phyloP scores from a whole-genome alignment of 2,888 invertebrate species.

The Blastobasis lacticolella region DNA sequence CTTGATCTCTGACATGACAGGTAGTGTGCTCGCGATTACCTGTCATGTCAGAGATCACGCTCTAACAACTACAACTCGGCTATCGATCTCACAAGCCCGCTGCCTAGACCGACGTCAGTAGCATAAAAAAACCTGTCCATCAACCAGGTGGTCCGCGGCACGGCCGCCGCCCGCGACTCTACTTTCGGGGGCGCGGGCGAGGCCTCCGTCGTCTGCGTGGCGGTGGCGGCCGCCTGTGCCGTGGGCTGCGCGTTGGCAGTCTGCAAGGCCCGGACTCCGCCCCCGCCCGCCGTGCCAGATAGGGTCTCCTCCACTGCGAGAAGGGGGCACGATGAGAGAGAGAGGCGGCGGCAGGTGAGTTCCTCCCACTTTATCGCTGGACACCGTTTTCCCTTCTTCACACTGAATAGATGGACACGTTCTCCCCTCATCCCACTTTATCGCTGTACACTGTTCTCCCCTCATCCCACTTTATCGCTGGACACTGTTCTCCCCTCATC shows the following conservation, averaged over 20 bases:
- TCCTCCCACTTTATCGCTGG: not conserved
- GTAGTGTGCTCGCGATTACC: no score
- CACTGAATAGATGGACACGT: not conserved
- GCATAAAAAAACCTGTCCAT: no score
- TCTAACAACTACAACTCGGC: no score
- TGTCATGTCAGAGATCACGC: no score
- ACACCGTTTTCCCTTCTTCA: not conserved
- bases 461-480: not conserved
- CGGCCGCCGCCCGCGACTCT: conserved; percentile 56
- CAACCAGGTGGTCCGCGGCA: conserved; percentile 31
- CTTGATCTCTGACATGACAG: no score
- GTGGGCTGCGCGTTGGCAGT: conserved; percentile 77
- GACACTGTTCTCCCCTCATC: not conserved
- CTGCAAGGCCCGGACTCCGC: conserved; percentile 59
- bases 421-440: not conserved
- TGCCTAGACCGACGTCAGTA: no score
- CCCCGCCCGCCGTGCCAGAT: conserved; percentile 51
- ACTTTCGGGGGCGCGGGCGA: conserved; percentile 40
- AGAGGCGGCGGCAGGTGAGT: conserved; percentile 17
- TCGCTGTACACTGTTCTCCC: not conserved
- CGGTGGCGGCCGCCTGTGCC: conserved; percentile 76
- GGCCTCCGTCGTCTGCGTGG: conserved; percentile 77
- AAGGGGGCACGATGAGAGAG: conserved; percentile 20
- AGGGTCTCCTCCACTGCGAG: conserved; percentile 55
- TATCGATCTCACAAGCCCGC: no score